phyloP scores from a whole-genome alignment of 2,113 vertebrate species.

The Neodontobutis hainanensis region DNA sequence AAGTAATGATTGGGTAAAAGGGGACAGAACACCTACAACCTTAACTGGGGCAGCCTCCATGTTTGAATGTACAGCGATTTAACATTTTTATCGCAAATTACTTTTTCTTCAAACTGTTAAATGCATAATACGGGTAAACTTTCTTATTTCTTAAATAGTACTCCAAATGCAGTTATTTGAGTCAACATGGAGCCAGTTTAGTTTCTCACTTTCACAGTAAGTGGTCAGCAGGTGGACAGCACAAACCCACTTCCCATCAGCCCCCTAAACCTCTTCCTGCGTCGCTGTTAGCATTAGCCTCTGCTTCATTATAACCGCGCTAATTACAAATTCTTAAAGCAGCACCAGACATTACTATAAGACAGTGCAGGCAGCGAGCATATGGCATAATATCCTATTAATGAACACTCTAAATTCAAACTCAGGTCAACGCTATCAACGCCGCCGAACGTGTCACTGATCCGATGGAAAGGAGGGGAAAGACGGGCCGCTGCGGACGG shows the following conservation, averaged over 20 bases:
- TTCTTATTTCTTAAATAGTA: too few species aligned
- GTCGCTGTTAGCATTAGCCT: slow-evolving; percentile 91
- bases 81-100: too few species aligned
- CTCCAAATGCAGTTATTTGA: too few species aligned
- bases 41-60: too few species aligned
- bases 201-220: neutral
- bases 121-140: too few species aligned
- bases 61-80: too few species aligned
- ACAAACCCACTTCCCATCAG: slow-evolving; percentile 58
- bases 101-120: too few species aligned
- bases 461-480: slow-evolving; percentile 73
- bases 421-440: slow-evolving; percentile 94
- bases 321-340: slow-evolving; percentile 99
- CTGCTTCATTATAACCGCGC: slow-evolving; percentile 97
- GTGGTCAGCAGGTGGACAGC: slow-evolving; percentile 52
- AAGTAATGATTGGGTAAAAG: too few species aligned
- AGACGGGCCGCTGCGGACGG: slow-evolving; percentile 17
- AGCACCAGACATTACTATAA: slow-evolving; percentile 94
- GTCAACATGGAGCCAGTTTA: too few species aligned
- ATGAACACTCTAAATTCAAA: slow-evolving; percentile 99
- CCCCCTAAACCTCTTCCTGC: slow-evolving; percentile 80
- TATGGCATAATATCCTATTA: slow-evolving; percentile 99
- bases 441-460: slow-evolving; percentile 90
- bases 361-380: slow-evolving; percentile 90
- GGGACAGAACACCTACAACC: too few species aligned